Base-by-base conservation (phyloP, 1,140 invertebrate species). In the Drosophila varians region DNA sequence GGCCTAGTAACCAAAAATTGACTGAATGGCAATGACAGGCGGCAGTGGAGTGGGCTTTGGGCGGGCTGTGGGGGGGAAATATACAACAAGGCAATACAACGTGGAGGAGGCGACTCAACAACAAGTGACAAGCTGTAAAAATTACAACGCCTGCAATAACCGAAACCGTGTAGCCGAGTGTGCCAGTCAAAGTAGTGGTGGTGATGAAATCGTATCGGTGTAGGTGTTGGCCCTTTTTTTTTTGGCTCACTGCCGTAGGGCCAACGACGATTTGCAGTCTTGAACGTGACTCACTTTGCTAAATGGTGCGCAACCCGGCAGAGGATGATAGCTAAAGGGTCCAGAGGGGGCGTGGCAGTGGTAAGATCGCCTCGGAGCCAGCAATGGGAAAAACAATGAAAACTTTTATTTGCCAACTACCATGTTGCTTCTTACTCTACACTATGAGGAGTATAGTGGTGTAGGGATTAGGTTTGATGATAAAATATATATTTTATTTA, bases 111-210 rank as follows among this genome's bases (percentile, higher is more conserved):
- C 43, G 23, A 61, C 40, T 61, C 16, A 45, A 86, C 66, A 86
- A 73, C 79, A 79, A 86, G 79, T 84, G 79, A 84, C 79, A 84
- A 76, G 79, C 80, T 84, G 80, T 84, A 84, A 86, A 79, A 84
- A 84, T 86, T 76, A 76, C 75, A 69, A 25, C 40, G 51, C 53
- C 69, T 56, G 74, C 74, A 83, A 83, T 82, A 77, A 65, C 77
- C 66, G 18, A 80, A 80, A 76, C 51, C 73, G 38, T 83, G 79
- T 72, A 72, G 79, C 49, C 58, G 64, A 84, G 80, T 84, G 80
- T 84, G 53, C 11, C 66, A 71, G 55, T 53, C 25, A 40, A 49
- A 71, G 47, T 53, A 52, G 55, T 73, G 53, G 55, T 73, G 53
- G 55, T 73, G 53, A 38, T 19, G 45, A 31, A 16, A 31, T 21